Percentiles rank a stretch among this genome's conserved stretches.
phyloP scores from a whole-genome alignment of 53 echinoderm and acorn worm genomes.

The Mesocentrotus franciscanus region DNA sequence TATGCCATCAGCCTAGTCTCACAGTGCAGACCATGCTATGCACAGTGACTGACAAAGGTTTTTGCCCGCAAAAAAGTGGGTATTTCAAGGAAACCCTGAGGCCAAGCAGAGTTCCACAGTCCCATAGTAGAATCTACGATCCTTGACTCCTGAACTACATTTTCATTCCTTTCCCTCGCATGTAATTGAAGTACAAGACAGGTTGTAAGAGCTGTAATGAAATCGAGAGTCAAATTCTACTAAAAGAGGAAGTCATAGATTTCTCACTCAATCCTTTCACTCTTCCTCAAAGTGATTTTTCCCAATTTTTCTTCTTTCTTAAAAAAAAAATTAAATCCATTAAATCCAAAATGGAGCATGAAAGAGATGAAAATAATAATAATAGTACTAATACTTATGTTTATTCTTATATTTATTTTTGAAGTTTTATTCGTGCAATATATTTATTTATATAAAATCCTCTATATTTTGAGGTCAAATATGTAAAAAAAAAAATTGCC shows the following conservation, averaged over 20 bases:
- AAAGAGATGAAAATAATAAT: no score
- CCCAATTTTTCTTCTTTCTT: background rate
- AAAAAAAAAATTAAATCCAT: no score
- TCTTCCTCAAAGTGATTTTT: background rate
- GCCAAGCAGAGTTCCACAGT: background rate
- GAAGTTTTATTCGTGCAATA: no score
- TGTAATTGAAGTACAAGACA: background rate
- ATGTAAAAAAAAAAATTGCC: no score
- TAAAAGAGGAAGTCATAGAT: slow-evolving; percentile 11
- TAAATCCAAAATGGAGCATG: no score
- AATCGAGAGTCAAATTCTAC: background rate
- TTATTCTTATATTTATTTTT: no score
- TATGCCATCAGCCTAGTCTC: no score
- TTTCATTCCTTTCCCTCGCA: background rate
- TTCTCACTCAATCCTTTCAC: background rate
- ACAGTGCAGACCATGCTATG: no score
- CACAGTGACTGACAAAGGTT: no score
- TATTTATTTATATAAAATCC: no score
- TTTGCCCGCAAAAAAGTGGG: background rate
- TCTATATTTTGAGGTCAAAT: no score
- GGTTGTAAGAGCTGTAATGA: background rate
- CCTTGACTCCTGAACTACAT: slow-evolving; percentile 19
- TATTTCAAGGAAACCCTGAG: background rate
- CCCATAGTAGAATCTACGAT: background rate
- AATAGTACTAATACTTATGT: no score